phyloP scores from a whole-genome alignment of 2,888 invertebrate genomes.

The Polietes domitor region DNA sequence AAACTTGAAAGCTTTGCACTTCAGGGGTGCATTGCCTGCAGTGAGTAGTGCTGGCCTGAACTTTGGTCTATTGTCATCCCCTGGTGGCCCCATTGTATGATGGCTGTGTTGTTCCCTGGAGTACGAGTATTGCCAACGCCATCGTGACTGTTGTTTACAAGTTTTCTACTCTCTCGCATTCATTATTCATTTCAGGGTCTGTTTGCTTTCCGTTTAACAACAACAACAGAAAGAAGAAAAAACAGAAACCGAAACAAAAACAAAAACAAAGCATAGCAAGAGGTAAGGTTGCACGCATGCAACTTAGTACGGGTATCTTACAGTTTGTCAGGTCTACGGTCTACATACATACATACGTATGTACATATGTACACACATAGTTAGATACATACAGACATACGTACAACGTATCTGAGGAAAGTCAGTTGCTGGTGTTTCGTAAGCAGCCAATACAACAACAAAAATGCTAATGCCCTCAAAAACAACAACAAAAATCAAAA shows the following conservation, averaged over 20 bases:
- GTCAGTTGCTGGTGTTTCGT: slow-evolving; percentile 53
- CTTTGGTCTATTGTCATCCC: slow-evolving; percentile 6
- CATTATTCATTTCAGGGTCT: slow-evolving; percentile 66
- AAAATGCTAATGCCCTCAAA: slow-evolving; percentile 67
- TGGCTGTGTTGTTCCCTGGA: too few species aligned
- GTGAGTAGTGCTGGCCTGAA: slow-evolving; percentile 1
- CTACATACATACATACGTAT: slow-evolving; percentile 43
- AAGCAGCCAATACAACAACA: slow-evolving; percentile 56
- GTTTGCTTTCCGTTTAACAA: slow-evolving; percentile 58
- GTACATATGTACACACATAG: slow-evolving; percentile 47
- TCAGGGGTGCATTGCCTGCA: too few species aligned
- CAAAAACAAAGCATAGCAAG: slow-evolving; percentile 35
- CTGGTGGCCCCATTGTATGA: background rate
- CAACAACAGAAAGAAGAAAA: slow-evolving; percentile 40
- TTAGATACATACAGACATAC: slow-evolving; percentile 60
- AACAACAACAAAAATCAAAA: slow-evolving; percentile 55
- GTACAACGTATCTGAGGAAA: slow-evolving; percentile 70
- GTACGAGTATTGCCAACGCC: background rate
- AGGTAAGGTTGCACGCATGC: slow-evolving; percentile 65
- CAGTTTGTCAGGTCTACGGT: background rate
- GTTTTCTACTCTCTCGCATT: slow-evolving; percentile 34
- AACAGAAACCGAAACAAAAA: slow-evolving; percentile 34
- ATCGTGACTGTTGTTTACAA: slow-evolving; percentile 17
- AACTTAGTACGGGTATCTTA: slow-evolving; percentile 45
- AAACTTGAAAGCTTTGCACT: too few species aligned